Percentiles rank a stretch among this genome's conserved stretches.
Conservation (phyloP, 92 coral and sea anemone genomes). For the Porites cylindrica region DNA sequence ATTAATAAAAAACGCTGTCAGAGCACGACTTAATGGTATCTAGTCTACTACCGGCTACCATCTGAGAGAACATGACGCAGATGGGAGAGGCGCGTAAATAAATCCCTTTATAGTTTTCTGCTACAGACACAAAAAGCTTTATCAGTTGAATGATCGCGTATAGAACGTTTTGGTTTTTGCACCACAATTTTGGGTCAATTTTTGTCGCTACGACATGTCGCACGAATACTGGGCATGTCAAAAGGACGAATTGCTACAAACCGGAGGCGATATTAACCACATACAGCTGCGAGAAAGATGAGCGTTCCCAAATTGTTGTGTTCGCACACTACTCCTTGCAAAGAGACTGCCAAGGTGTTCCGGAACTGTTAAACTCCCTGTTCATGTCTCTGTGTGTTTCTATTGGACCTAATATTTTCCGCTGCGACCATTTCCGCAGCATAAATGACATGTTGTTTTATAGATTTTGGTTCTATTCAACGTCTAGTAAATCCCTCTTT, state of each 20-base stretch:
- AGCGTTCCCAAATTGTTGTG: not conserved
- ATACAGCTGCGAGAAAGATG: not conserved
- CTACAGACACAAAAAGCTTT: conserved; percentile 8
- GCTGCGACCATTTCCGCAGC: conserved; percentile 1
- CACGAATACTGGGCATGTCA: conserved; percentile 16
- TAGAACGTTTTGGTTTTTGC: conserved; percentile 1
- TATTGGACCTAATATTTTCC: not conserved
- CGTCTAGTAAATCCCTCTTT: not conserved
- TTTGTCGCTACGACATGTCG: conserved; percentile 11
- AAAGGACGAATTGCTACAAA: not conserved
- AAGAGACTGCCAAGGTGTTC: not conserved
- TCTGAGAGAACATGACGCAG: not conserved
- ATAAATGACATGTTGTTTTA: not conserved
- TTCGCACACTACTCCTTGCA: not conserved
- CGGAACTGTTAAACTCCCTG: not conserved
- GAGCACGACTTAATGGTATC: conserved; percentile 13
- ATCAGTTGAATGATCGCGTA: conserved; percentile 11
- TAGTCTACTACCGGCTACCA: not conserved
- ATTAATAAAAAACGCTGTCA: not conserved
- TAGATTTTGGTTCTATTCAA: not conserved
- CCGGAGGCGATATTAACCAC: not conserved
- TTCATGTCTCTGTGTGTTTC: conserved; percentile 2
- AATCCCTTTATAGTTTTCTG: conserved; percentile 6
- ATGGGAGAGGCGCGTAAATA: conserved; percentile 10
- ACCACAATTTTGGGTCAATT: conserved; percentile 9